These are phyloP conservation scores for Phallusia fumigata DNA, from an alignment of 23 tunicate genomes.

Conservation along the genomic window DNA sequence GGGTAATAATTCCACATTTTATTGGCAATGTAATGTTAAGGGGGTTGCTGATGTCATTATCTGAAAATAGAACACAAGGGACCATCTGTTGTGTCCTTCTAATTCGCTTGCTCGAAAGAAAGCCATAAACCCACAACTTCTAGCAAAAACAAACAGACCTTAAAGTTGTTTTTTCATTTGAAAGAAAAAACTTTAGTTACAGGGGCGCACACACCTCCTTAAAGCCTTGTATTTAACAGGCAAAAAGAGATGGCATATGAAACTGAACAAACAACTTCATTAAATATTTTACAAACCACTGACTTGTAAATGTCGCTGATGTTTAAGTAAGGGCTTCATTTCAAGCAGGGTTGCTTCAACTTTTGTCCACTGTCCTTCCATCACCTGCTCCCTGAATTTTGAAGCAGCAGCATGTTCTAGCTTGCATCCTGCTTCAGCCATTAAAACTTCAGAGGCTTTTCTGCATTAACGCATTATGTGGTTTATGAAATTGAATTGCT, in stretches of 20 bases:
- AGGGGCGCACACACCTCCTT: too few relatives aligned
- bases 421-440: slow-evolving; percentile 81
- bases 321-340: slow-evolving; percentile 67
- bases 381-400: slow-evolving; percentile 57
- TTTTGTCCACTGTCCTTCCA: slow-evolving; percentile 80
- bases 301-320: slow-evolving; percentile 82
- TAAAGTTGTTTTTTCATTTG: too few relatives aligned
- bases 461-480: slow-evolving; percentile 15
- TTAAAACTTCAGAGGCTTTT: slow-evolving; percentile 69
- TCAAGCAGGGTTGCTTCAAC: slow-evolving; percentile 67
- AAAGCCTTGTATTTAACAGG: too few relatives aligned
- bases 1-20: not conserved
- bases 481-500: too few relatives aligned
- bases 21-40: not conserved
- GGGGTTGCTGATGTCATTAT: not conserved
- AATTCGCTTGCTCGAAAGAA: too few relatives aligned
- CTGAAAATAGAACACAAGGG: not conserved
- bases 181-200: too few relatives aligned
- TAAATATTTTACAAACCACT: not conserved
- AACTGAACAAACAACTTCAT: too few relatives aligned
- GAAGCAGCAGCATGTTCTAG: slow-evolving; percentile 83
- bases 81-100: slow-evolving; percentile 1
- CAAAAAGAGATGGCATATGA: too few relatives aligned
- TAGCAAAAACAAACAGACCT: too few relatives aligned
- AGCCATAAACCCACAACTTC: too few relatives aligned